Percentiles rank a stretch among this genome's conserved stretches.
Conservation (phyloP, 2,888 invertebrate species). For the Drosophila rubida region DNA sequence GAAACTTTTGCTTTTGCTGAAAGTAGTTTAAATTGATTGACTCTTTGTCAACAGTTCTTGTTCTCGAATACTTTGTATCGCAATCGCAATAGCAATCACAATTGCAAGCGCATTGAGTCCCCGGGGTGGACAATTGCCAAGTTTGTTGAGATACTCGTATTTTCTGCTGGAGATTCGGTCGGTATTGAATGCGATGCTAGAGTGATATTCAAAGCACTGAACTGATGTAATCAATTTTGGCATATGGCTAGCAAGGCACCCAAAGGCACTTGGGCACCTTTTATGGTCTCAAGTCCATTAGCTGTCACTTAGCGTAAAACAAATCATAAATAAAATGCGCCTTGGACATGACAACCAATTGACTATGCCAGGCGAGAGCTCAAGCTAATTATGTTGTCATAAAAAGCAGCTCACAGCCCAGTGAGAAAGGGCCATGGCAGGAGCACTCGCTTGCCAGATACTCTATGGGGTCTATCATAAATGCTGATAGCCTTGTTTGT, state of each 20-base stretch:
- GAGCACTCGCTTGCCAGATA: not conserved
- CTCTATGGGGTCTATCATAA: not conserved
- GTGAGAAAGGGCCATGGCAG: not conserved
- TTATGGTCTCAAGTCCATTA: conserved; percentile 66
- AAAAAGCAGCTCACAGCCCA: conserved; percentile 48
- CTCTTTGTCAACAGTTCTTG: conserved; percentile 13
- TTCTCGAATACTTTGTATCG: conserved; percentile 8
- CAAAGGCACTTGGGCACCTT: conserved; percentile 53
- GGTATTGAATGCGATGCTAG: conserved; percentile 18
- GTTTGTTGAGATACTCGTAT: conserved; percentile 4
- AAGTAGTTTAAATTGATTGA: conserved; percentile 47
- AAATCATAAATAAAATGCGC: conserved; percentile 66
- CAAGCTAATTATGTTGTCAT: conserved; percentile 66
- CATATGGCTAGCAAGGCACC: conserved; percentile 52
- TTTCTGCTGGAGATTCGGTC: not conserved
- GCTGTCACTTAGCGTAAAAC: conserved; percentile 67
- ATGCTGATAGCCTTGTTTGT: not conserved
- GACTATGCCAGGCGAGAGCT: conserved; percentile 25
- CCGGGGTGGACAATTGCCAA: conserved; percentile 11
- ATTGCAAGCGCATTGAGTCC: not conserved
- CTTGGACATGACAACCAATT: conserved; percentile 38
- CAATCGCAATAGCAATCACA: not conserved
- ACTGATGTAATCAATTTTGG: conserved; percentile 41
- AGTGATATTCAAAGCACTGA: conserved; percentile 49
- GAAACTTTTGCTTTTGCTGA: conserved; percentile 24